Percentiles rank a stretch among this genome's conserved stretches.
Evolutionary conservation across 2,797 vertebrate genomes (phyloP).

Genomic region (Clamator glandarius): DNA sequence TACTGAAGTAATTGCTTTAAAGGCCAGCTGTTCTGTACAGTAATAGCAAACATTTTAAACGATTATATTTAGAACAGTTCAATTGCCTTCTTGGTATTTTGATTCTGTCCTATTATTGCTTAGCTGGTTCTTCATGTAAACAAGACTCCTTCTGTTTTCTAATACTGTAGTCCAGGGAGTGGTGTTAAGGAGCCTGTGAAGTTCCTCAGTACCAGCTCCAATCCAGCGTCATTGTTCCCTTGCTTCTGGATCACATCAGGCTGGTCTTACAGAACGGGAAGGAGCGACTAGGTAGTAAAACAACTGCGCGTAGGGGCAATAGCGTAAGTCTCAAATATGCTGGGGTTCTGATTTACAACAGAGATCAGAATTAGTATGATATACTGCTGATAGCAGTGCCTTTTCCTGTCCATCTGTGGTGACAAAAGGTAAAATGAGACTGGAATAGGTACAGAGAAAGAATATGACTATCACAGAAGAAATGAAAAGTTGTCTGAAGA

Average conservation of each 20-base stretch:
- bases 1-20: constrained; percentile 68
- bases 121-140: constrained; percentile 24
- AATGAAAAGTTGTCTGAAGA: background rate
- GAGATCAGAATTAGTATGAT: background rate
- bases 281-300: background rate
- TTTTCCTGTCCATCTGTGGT: background rate
- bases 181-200: background rate
- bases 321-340: background rate
- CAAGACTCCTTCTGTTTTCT: background rate
- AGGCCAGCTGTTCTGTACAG: constrained; percentile 62
- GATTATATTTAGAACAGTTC: constrained; percentile 54
- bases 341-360: background rate
- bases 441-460: background rate
- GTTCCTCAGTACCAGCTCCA: background rate
- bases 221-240: background rate
- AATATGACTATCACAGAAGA: accelerated
- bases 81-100: constrained; percentile 35
- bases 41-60: constrained; percentile 64
- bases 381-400: background rate
- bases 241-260: background rate
- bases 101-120: constrained; percentile 1
- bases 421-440: background rate
- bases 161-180: background rate
- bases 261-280: background rate
- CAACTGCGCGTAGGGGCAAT: background rate